Evolutionary conservation across 2,888 invertebrate genomes (phyloP).

Genomic region (Scrobipalpa atriplicella): DNA sequence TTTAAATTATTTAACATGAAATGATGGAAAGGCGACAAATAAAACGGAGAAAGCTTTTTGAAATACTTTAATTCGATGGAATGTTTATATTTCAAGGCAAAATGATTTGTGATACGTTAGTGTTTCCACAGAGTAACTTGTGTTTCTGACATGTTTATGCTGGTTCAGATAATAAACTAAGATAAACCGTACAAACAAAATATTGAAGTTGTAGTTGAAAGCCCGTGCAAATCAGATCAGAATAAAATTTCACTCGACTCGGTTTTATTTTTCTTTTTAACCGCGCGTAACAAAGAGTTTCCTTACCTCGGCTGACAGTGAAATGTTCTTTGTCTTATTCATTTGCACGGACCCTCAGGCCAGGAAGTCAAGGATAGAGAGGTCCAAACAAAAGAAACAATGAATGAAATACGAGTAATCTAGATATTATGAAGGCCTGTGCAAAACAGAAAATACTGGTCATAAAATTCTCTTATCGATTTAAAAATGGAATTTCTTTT

Average conservation of each 20-base stretch:
- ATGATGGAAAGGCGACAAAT: not conserved
- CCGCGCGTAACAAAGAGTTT: constrained; percentile 11
- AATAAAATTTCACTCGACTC: not conserved
- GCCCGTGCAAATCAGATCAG: constrained; percentile 4
- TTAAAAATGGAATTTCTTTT: not conserved
- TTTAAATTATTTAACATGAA: not conserved
- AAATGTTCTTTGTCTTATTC: not conserved
- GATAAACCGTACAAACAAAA: too few species aligned
- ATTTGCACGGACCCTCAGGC: too few species aligned
- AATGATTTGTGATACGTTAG: too few species aligned
- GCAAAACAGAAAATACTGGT: not conserved
- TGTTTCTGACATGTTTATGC: too few species aligned
- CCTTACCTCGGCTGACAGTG: not conserved
- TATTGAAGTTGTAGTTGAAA: too few species aligned
- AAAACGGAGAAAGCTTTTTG: too few species aligned
- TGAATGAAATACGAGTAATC: not conserved
- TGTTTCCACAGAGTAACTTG: too few species aligned
- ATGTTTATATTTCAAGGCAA: too few species aligned
- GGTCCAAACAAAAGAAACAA: not conserved
- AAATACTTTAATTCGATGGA: too few species aligned
- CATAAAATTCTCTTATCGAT: not conserved
- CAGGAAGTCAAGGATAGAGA: too few species aligned
- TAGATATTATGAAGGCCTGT: not conserved
- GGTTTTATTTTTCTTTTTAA: constrained; percentile 7
- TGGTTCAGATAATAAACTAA: too few species aligned